phyloP scores from a whole-genome alignment of 1,140 invertebrate species.

The Saxidomus purpurata region DNA sequence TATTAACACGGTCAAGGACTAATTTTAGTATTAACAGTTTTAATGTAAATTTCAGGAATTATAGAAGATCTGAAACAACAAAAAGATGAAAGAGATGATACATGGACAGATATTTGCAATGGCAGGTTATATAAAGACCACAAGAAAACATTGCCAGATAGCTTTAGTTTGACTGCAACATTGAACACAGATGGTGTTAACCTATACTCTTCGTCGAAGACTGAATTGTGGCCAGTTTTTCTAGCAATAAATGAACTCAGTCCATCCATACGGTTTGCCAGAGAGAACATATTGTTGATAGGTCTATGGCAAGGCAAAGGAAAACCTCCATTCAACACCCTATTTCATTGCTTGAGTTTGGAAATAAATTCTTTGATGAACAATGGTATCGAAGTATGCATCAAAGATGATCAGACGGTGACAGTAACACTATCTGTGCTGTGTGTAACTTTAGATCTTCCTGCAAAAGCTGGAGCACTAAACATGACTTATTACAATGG shows the following conservation, averaged over 20 bases:
- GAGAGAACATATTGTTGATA: conserved; percentile 63
- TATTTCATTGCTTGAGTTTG: conserved; percentile 31
- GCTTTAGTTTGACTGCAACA: conserved; percentile 55
- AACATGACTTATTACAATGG: conserved; percentile 67
- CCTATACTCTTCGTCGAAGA: conserved; percentile 69
- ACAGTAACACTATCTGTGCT: conserved; percentile 46
- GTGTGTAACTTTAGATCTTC: conserved; percentile 36
- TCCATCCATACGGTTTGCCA: conserved; percentile 62
- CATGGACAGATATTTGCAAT: conserved; percentile 47
- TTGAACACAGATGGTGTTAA: conserved; percentile 69
- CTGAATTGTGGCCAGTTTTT: conserved; percentile 70
- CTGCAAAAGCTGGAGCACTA: conserved; percentile 22
- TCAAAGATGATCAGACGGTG: conserved; percentile 11
- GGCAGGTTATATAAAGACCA: conserved; percentile 45
- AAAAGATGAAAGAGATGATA: conserved; percentile 29
- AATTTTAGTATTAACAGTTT: no score
- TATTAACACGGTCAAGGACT: no score
- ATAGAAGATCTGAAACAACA: conserved; percentile 44
- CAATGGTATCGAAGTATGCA: conserved; percentile 13
- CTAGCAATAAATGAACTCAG: conserved; percentile 66
- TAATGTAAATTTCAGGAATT: conserved; percentile 17
- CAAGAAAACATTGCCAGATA: conserved; percentile 12
- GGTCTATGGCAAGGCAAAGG: conserved; percentile 67
- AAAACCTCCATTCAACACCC: conserved; percentile 67
- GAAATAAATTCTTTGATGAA: conserved; percentile 55